Evolutionary conservation across 2,113 vertebrate genomes (phyloP).

Genomic region (Grammomys dolichurus): DNA sequence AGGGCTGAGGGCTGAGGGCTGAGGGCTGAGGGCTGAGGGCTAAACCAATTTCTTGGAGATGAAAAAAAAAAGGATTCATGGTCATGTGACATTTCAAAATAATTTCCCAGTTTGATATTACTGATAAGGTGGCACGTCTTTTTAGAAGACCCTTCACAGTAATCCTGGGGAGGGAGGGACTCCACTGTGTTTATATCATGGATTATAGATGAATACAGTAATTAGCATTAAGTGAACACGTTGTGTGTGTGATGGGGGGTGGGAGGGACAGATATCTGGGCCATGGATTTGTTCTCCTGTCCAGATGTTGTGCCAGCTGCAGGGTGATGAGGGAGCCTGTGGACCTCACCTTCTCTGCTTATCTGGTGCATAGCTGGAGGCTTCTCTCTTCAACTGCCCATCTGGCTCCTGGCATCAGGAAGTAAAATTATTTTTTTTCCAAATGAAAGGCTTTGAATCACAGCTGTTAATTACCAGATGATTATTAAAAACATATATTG

Average conservation of each 20-base stretch:
- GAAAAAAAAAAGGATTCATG: constrained; percentile 13
- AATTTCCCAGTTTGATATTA: constrained; percentile 32
- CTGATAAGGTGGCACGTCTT: constrained; percentile 25
- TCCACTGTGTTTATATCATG: not conserved
- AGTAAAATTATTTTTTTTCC: constrained; percentile 80
- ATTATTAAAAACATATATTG: constrained; percentile 83
- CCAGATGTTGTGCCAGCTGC: constrained; percentile 80
- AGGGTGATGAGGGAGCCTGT: not conserved
- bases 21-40: not conserved
- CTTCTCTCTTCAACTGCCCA: constrained; percentile 71
- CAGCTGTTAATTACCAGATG: constrained; percentile 82
- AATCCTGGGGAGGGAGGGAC: not conserved
- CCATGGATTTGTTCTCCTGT: constrained; percentile 37
- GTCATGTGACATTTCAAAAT: constrained; percentile 47
- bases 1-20: too few relatives aligned
- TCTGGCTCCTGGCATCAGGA: constrained; percentile 80
- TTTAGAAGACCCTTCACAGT: constrained; percentile 52
- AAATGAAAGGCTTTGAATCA: constrained; percentile 77
- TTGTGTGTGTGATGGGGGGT: not conserved
- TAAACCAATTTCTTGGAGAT: constrained; percentile 18
- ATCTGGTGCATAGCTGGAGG: constrained; percentile 69
- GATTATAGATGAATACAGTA: constrained; percentile 2
- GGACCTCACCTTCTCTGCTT: constrained; percentile 62
- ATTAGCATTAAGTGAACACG: not conserved
- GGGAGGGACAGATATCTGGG: not conserved